Base-by-base conservation (phyloP, 2,113 vertebrate species). In the Orthochromis indermauri region DNA sequence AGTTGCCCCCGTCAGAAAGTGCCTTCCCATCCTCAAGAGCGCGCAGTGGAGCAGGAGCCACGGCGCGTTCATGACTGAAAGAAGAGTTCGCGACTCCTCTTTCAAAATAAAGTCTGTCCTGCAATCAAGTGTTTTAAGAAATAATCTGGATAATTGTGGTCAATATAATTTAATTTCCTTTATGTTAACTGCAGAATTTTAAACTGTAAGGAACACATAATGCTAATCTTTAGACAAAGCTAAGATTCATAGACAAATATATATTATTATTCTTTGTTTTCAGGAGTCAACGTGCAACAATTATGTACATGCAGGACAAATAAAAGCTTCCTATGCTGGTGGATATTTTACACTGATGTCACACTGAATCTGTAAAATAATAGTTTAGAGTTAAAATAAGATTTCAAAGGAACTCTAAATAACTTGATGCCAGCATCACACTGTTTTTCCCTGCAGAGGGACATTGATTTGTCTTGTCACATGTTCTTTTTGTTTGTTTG, bases 161-260 rank as follows among this genome's bases (percentile, higher is more conserved):
- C 61, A 66, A 66, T n/a, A 66, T 21, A 66, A 66, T 66, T 66
- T 37, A 5, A 37, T 21, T 21, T 66, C 33, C 19, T 13, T 66
- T 37, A 66, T 63, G 59, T 33, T 63, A 63, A 63, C 59, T 19
- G 59, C 31, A 19, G 10, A 35, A 3, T 63, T 35, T 7, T 33
- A 33, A 63, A 63, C 59, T 63, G 3, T 5, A 63, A 10, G 0
- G 59, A 0, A 11, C 17, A 63, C 10, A 35, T 11, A 63, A 63
- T 35, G 3, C 31, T 35, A 35, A 35, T n/a, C 28, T 63, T 35
- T 63, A 63, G 59, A 35, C 0, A 2, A 66, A 37, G 19, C 19
- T 66, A 66, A 66, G 33, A 66, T 66, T 37, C 61, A 66, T 21
- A 66, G 61, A 66, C 33, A 66, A n/a, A 66, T 35, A 66, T 66